phyloP scores from a whole-genome alignment of 2,113 vertebrate genomes.

The Boulengeromyrus knoepffleri region DNA sequence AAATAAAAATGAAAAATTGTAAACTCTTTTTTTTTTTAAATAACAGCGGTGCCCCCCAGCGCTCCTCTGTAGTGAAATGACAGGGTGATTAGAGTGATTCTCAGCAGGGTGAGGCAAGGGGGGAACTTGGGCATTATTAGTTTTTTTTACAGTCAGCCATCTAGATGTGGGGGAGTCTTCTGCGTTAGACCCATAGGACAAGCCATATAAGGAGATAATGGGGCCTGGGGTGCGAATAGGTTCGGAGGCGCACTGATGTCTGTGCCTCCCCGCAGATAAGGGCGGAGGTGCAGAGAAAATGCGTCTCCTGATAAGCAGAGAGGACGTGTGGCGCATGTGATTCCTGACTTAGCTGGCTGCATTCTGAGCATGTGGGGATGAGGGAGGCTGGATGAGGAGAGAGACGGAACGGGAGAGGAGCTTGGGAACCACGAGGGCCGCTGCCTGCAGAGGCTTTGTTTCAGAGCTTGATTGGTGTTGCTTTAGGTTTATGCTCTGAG shows the following conservation, averaged over 20 bases:
- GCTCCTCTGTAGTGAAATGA: neutral
- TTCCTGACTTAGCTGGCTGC: neutral
- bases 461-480: neutral
- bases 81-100: neutral
- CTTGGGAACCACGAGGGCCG: neutral
- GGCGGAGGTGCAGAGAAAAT: neutral
- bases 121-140: neutral
- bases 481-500: neutral
- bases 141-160: neutral
- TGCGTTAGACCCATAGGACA: neutral
- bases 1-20: too few relatives aligned
- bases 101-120: neutral
- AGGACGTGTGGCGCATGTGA: neutral
- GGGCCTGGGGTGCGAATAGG: neutral
- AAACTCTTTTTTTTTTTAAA: neutral
- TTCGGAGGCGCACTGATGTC: neutral
- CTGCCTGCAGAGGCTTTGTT: neutral
- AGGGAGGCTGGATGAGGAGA: neutral
- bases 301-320: neutral
- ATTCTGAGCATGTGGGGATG: neutral
- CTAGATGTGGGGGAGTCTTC: neutral
- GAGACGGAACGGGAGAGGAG: neutral
- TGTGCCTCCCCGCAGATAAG: neutral
- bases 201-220: neutral
- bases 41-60: neutral